phyloP scores from a whole-genome alignment of 30 jellyfish, hydroid and myxozoan genomes.

The Euphysa ruthae region DNA sequence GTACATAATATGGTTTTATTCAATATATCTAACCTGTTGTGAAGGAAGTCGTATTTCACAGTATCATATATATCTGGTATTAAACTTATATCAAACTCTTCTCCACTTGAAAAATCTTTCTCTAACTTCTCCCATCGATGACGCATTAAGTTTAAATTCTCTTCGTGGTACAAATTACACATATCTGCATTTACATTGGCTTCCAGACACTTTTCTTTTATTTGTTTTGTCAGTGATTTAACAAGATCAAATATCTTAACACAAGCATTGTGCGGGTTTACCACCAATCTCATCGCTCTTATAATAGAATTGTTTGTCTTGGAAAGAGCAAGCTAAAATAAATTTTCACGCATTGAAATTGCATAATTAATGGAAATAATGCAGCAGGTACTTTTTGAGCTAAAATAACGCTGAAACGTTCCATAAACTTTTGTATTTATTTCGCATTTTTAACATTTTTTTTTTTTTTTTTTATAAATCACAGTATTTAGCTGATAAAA shows the following conservation, averaged over 20 bases:
- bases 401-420: no score
- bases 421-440: no score
- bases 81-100: constrained; percentile 75
- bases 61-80: constrained; percentile 97
- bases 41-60: constrained; percentile 85
- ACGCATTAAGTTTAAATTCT: constrained; percentile 64
- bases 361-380: no score
- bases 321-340: constrained; percentile 32
- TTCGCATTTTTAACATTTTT: no score
- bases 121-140: constrained; percentile 91
- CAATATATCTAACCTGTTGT: constrained; percentile 69
- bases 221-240: constrained; percentile 44
- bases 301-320: constrained; percentile 54
- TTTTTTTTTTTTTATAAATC: neutral
- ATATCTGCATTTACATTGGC: constrained; percentile 55
- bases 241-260: constrained; percentile 55
- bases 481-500: neutral
- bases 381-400: no score
- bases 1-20: no score
- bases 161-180: constrained; percentile 62
- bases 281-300: constrained; percentile 58
- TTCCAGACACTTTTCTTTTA: constrained; percentile 47
- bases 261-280: constrained; percentile 79
- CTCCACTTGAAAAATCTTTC: constrained; percentile 60
- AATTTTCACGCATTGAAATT: no score